Base-by-base conservation (phyloP, 2,888 invertebrate species). In the Phasia obesa region DNA sequence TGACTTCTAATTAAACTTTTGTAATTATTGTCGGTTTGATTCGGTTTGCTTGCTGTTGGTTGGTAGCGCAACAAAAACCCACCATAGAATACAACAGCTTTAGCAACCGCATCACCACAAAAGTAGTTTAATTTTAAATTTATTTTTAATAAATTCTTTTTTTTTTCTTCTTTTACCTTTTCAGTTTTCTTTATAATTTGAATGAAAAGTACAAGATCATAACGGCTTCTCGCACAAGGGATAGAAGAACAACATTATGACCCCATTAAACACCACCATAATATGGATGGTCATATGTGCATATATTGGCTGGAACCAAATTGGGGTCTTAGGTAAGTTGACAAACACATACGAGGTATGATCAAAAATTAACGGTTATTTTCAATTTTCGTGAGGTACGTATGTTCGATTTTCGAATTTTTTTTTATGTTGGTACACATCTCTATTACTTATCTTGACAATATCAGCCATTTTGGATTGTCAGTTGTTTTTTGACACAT, bases 1-100 rank as follows among this genome's bases (percentile, higher is more conserved):
- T 67, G 60, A 76, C 60, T 83, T 79, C 67, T 79, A 83, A 83
- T 83, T 83, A 83, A 83, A 83, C 79, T 83, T 83, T 83, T 76
- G 75, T 83, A 79, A 83, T 83, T 83, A 79, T 79, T 83, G 79
- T 83, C 67, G 79, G 79, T 71, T 47, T 60, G 70, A 49, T 38
- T 38, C 47, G 69, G 67, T 35, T 31, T 42, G 42, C 15, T 17
- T 47, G 35, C 35, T 51, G 57, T 49, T 47, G 65, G 27, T 65
- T 57, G 59, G 49, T 31, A 21, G 73, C 25, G 15, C 19, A 65
- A 47, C 23, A 55, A 42, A 62, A 77, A 49, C 35, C 35, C 35
- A 19, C 69, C 64, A 57, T 35, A n/a, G n/a, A 55, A 31, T 47
- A 25, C 73, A 19, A 44, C 60, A 53, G 51, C 53, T 51, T 42